Evolutionary conservation across 2,797 vertebrate genomes (phyloP).

Genomic region (Eulemur rubriventer): DNA sequence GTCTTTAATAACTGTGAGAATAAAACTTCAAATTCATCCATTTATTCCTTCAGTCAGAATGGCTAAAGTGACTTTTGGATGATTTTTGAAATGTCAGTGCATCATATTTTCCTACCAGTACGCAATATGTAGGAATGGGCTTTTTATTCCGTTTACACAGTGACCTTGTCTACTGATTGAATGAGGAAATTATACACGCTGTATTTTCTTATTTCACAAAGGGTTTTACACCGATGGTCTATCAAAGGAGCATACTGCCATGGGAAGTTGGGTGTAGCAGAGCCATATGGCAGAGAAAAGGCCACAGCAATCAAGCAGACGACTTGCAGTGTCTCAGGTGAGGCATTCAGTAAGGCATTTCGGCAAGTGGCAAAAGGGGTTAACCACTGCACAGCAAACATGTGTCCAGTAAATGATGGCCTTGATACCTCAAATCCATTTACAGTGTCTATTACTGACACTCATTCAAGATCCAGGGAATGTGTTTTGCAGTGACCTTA

Average conservation of each 20-base stretch:
- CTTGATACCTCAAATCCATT: constrained; percentile 37
- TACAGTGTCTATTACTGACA: background rate
- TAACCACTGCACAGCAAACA: background rate
- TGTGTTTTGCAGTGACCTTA: background rate
- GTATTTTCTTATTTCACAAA: constrained; percentile 81
- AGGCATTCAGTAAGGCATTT: background rate
- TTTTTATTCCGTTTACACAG: constrained; percentile 79
- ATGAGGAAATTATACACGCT: constrained; percentile 84
- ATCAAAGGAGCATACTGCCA: constrained; percentile 61
- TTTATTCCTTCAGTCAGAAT: background rate
- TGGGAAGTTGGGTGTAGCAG: constrained; percentile 52
- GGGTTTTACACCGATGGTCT: constrained; percentile 71
- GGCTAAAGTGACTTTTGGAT: constrained; percentile 78
- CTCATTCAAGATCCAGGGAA: background rate
- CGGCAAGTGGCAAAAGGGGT: background rate
- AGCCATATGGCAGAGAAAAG: constrained; percentile 74
- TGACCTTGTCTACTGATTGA: constrained; percentile 84
- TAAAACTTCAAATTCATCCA: background rate
- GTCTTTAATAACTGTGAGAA: constrained; percentile 23
- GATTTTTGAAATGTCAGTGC: constrained; percentile 81
- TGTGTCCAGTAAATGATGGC: background rate
- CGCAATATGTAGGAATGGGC: constrained; percentile 75
- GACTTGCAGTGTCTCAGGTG: constrained; percentile 24
- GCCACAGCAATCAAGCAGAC: constrained; percentile 4
- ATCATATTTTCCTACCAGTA: constrained; percentile 74